Conservation (phyloP, 2,113 vertebrate genomes). For the Pantherophis guttatus region DNA sequence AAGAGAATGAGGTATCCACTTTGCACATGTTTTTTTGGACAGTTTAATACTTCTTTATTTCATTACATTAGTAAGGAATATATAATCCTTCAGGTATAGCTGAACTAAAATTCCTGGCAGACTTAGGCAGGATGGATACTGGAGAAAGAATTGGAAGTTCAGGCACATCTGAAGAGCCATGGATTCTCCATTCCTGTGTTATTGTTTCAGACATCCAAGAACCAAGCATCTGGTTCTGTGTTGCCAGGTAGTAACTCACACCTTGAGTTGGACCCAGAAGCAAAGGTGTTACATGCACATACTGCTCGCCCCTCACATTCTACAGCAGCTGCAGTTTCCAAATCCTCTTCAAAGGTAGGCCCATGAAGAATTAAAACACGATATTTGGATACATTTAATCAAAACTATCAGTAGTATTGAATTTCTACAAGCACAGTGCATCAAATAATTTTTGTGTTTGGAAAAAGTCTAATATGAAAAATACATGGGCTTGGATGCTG, state of each 20-base stretch:
- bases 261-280: background rate
- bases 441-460: background rate
- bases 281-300: background rate
- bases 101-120: background rate
- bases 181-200: background rate
- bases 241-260: background rate
- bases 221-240: background rate
- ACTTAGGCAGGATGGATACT: background rate
- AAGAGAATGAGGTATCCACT: background rate
- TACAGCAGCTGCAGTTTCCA: background rate
- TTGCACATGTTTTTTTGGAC: background rate
- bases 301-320: background rate
- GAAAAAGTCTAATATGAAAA: background rate
- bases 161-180: background rate
- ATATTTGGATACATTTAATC: background rate
- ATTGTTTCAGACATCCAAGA: background rate
- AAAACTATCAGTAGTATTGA: background rate
- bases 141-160: background rate
- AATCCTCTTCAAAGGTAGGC: background rate
- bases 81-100: background rate
- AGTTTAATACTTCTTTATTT: background rate
- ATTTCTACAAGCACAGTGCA: background rate
- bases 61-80: background rate
- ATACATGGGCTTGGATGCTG: background rate
- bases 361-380: background rate